phyloP scores from a whole-genome alignment of 2,797 vertebrate genomes.

The Centroberyx gerrardi region DNA sequence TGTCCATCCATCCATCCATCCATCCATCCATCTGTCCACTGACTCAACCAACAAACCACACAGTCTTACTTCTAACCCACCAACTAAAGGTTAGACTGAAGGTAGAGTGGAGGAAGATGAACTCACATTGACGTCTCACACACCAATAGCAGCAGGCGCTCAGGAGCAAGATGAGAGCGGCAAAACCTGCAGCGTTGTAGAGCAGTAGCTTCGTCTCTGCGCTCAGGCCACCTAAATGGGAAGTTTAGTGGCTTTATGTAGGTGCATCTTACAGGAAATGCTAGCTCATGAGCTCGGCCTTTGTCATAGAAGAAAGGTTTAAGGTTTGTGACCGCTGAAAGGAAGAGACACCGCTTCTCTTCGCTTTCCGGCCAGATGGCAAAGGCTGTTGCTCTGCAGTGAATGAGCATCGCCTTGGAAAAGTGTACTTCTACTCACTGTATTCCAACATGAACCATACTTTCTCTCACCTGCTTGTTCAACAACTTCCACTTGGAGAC shows the following conservation, averaged over 20 bases:
- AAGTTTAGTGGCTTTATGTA: slow-evolving; percentile 49
- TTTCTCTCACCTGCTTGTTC: slow-evolving; percentile 23
- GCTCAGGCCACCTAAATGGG: slow-evolving; percentile 13
- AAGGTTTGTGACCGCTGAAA: slow-evolving; percentile 37
- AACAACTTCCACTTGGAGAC: slow-evolving; percentile 33
- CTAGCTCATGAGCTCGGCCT: background rate
- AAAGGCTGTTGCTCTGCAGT: background rate
- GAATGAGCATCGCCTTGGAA: background rate
- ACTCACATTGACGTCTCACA: slow-evolving; percentile 48
- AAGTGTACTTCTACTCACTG: too few species aligned
- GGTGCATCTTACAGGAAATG: slow-evolving; percentile 57
- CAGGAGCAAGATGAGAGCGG: slow-evolving; percentile 34
- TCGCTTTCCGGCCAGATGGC: too few species aligned
- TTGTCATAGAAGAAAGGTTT: background rate
- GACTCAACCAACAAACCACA: too few species aligned
- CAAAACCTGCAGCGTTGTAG: slow-evolving; percentile 18
- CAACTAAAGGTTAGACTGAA: background rate
- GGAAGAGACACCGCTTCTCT: background rate
- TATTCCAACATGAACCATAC: too few species aligned
- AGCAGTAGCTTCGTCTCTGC: background rate
- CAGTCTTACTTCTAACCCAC: too few species aligned
- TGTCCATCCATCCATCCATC: background rate
- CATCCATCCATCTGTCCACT: background rate
- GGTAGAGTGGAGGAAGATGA: background rate
- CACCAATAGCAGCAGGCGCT: background rate